A percentile compares a stretch with the other conserved stretches of the same genome.
These are phyloP conservation scores for Dendroctonus valens DNA, from an alignment of 1,140 invertebrate genomes.

Conservation along the genomic window DNA sequence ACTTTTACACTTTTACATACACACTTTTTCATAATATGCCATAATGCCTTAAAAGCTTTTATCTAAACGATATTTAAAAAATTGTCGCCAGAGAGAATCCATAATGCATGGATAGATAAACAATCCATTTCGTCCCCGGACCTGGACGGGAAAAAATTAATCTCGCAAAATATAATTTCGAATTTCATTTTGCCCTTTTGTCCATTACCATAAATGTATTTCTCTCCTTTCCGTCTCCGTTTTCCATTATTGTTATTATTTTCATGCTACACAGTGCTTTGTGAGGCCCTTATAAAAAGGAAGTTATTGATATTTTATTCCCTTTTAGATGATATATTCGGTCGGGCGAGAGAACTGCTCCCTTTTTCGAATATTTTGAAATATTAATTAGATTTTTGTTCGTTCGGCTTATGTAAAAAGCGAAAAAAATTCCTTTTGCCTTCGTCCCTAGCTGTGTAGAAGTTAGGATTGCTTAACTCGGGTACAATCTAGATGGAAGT, in stretches of 20 bases:
- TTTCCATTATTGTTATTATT: conserved; percentile 21
- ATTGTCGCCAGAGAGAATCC: too few relatives aligned
- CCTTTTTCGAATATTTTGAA: background rate
- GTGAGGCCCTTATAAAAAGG: conserved; percentile 17
- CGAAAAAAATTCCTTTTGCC: too few relatives aligned
- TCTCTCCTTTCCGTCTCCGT: conserved; percentile 5
- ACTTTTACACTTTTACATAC: too few relatives aligned
- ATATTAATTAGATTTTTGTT: background rate
- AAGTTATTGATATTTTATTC: conserved; percentile 22
- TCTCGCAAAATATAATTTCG: conserved; percentile 6
- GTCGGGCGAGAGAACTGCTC: background rate
- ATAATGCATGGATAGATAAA: too few relatives aligned
- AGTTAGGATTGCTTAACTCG: too few relatives aligned
- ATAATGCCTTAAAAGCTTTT: too few relatives aligned
- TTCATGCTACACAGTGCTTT: conserved; percentile 13
- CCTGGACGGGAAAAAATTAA: background rate
- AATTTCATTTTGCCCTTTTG: conserved; percentile 5
- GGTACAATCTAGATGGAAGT: too few relatives aligned
- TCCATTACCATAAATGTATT: conserved; percentile 22
- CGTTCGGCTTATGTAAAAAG: too few relatives aligned
- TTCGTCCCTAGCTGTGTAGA: too few relatives aligned
- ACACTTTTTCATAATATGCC: too few relatives aligned
- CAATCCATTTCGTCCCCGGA: too few relatives aligned
- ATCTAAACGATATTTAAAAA: too few relatives aligned
- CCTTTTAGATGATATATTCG: conserved; percentile 9